Conservation (phyloP, 2,797 vertebrate species). For the Myoxocephalus aenaeus region DNA sequence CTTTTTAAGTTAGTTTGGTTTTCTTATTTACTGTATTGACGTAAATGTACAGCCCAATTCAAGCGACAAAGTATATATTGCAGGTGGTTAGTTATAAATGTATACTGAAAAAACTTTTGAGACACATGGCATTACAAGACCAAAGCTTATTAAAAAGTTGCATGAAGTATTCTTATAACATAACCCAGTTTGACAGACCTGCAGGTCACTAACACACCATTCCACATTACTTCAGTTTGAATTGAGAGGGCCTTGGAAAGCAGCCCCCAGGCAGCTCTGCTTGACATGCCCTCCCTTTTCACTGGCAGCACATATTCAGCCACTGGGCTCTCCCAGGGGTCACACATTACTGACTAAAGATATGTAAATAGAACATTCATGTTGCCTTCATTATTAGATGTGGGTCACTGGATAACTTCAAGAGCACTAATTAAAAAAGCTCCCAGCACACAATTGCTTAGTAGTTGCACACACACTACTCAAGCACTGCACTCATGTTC, state of each 20-base stretch:
- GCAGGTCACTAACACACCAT: conserved; percentile 49
- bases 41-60: not conserved
- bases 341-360: conserved; percentile 79
- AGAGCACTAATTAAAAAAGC: conserved; percentile 79
- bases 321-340: conserved; percentile 69
- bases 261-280: conserved; percentile 53
- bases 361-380: conserved; percentile 83
- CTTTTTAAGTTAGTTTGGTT: not conserved
- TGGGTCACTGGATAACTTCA: conserved; percentile 81
- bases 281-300: conserved; percentile 63
- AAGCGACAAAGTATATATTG: not conserved
- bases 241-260: conserved; percentile 55
- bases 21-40: not conserved
- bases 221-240: conserved; percentile 44
- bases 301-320: conserved; percentile 62
- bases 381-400: conserved; percentile 82
- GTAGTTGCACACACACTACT: conserved; percentile 59
- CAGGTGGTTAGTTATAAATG: not conserved
- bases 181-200: conserved; percentile 60
- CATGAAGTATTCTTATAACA: conserved; percentile 30
- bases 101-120: not conserved
- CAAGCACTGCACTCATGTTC: conserved; percentile 45
- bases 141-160: conserved; percentile 33
- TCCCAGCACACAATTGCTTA: conserved; percentile 66
- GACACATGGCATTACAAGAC: conserved; percentile 11